Evolutionary conservation across 2,888 invertebrate species (phyloP).

Genomic region (Pandemis heparana): DNA sequence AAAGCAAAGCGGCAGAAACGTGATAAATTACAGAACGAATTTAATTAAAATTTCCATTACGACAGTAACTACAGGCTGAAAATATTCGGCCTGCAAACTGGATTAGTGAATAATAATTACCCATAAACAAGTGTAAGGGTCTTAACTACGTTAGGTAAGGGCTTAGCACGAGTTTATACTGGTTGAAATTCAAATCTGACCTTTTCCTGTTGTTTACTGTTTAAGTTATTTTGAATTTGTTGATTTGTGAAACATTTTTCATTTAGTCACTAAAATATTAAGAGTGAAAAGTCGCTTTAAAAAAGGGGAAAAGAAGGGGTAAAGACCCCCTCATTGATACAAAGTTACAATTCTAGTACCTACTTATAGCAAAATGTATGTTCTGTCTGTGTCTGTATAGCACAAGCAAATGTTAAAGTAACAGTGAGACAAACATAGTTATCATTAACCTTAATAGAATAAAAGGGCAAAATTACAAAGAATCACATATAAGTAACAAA

Average conservation of each 20-base stretch:
- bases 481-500: too few species aligned
- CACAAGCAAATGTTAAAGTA: too few species aligned
- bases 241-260: conserved; percentile 6
- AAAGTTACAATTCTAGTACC: too few species aligned
- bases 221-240: background rate
- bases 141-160: conserved; percentile 51
- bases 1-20: conserved; percentile 35
- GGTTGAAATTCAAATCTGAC: conserved; percentile 52
- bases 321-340: too few species aligned
- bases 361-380: too few species aligned
- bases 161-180: conserved; percentile 53
- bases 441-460: too few species aligned
- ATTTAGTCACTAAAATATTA: background rate
- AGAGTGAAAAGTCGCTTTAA: background rate
- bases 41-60: conserved; percentile 53
- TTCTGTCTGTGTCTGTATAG: too few species aligned
- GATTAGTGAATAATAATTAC: conserved; percentile 57
- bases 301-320: too few species aligned
- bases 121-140: conserved; percentile 52
- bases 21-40: conserved; percentile 47
- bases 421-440: too few species aligned
- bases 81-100: conserved; percentile 49
- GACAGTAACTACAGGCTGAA: conserved; percentile 48
- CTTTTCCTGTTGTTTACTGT: conserved; percentile 49
- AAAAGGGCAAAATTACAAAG: too few species aligned